Conservation (phyloP, 2,113 vertebrate species). For the Tachysurus vachellii region DNA sequence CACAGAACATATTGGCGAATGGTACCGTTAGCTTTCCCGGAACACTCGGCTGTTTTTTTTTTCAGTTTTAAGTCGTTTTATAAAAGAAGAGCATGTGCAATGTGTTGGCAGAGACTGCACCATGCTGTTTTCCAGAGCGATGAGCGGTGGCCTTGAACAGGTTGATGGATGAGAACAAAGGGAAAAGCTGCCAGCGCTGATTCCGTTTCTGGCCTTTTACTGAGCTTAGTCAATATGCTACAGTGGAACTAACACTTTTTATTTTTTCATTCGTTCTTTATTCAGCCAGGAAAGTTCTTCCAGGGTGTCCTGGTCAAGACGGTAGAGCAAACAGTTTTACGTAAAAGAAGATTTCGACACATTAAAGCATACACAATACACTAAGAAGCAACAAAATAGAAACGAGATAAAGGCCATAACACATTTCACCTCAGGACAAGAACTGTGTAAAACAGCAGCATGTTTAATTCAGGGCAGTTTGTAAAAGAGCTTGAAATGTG, state of each 20-base stretch:
- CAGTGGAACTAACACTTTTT: background rate
- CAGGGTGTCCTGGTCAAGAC: too few relatives aligned
- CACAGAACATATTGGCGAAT: background rate
- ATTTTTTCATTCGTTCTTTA: too few relatives aligned
- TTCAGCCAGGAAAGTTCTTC: too few relatives aligned
- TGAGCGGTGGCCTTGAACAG: conserved; percentile 19
- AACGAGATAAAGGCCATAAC: too few relatives aligned
- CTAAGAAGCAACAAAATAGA: too few relatives aligned
- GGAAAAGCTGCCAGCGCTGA: background rate
- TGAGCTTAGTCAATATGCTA: background rate
- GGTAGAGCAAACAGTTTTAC: too few relatives aligned
- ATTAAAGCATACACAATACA: too few relatives aligned
- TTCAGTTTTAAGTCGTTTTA: background rate
- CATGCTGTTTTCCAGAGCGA: background rate
- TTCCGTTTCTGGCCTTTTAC: conserved; percentile 7
- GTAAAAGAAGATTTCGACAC: too few relatives aligned
- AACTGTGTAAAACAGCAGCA: too few relatives aligned
- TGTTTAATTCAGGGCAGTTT: too few relatives aligned
- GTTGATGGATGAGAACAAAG: background rate
- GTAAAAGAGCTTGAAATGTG: too few relatives aligned
- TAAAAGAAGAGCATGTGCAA: background rate
- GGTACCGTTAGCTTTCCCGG: background rate
- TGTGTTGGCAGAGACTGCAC: background rate
- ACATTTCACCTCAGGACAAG: too few relatives aligned
- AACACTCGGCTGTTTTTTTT: background rate